Evolutionary conservation across 2,888 invertebrate species (phyloP).

Genomic region (Tinea trinotella): DNA sequence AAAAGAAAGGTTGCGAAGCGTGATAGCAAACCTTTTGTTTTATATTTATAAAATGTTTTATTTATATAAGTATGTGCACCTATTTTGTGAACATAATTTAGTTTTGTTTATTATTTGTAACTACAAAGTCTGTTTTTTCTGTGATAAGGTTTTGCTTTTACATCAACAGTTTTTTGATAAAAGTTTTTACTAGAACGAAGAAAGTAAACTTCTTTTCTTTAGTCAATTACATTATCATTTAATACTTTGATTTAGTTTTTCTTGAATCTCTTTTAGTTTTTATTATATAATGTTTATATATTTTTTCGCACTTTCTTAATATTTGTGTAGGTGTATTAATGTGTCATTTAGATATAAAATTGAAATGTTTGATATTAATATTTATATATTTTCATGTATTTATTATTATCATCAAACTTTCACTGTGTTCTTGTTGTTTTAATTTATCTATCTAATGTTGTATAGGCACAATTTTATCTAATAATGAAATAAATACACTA

Average conservation of each 20-base stretch:
- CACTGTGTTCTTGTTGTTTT: neutral
- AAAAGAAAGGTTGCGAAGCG: no score
- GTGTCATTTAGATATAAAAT: neutral
- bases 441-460: neutral
- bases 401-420: no score
- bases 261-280: neutral
- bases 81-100: no score
- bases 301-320: neutral
- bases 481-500: neutral
- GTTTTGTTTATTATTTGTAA: neutral
- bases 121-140: constrained; percentile 3
- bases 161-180: no score
- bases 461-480: neutral
- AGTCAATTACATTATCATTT: no score
- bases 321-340: neutral
- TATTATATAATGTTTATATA: neutral
- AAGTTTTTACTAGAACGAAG: no score
- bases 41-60: no score
- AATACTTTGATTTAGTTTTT: no score
- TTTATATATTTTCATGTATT: neutral
- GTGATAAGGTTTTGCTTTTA: neutral
- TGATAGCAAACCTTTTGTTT: no score
- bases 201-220: no score
- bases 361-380: neutral
- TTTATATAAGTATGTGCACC: no score